Evolutionary conservation across 2,797 vertebrate genomes (phyloP).

Genomic region (Acanthurus tractus): DNA sequence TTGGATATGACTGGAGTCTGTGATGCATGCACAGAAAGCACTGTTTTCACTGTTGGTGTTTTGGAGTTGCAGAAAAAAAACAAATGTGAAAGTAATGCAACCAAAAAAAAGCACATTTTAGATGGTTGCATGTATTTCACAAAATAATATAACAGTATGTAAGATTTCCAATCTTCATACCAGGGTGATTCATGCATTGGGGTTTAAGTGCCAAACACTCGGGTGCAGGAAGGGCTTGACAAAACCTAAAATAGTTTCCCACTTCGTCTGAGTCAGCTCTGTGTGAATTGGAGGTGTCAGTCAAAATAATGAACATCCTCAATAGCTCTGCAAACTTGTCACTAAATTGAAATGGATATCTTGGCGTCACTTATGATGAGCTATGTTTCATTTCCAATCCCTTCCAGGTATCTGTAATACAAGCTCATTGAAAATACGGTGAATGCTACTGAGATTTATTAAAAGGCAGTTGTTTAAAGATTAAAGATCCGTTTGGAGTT

Average conservation of each 20-base stretch:
- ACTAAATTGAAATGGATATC: constrained; percentile 43
- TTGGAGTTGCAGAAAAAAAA: neutral
- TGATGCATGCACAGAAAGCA: constrained; percentile 3
- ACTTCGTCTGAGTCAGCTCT: constrained; percentile 33
- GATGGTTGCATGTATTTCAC: neutral
- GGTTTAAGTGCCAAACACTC: neutral
- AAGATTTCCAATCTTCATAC: neutral
- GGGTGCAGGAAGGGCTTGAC: constrained; percentile 3
- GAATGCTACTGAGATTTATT: constrained; percentile 16
- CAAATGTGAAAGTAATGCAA: neutral
- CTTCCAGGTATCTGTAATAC: constrained; percentile 10
- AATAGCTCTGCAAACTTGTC: constrained; percentile 50
- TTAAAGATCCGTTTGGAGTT: constrained; percentile 14
- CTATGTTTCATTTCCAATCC: constrained; percentile 4
- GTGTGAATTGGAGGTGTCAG: constrained; percentile 43
- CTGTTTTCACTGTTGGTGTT: neutral
- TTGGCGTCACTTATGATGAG: constrained; percentile 27
- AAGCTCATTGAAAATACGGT: constrained; percentile 3
- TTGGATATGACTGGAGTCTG: neutral
- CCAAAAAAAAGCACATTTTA: neutral
- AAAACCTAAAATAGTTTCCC: constrained; percentile 31
- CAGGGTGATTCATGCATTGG: neutral
- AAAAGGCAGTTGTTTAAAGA: constrained; percentile 12
- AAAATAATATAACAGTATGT: neutral
- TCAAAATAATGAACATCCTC: constrained; percentile 60